Conservation (phyloP, 1,140 invertebrate species). For the Akabosia matsudoensis region DNA sequence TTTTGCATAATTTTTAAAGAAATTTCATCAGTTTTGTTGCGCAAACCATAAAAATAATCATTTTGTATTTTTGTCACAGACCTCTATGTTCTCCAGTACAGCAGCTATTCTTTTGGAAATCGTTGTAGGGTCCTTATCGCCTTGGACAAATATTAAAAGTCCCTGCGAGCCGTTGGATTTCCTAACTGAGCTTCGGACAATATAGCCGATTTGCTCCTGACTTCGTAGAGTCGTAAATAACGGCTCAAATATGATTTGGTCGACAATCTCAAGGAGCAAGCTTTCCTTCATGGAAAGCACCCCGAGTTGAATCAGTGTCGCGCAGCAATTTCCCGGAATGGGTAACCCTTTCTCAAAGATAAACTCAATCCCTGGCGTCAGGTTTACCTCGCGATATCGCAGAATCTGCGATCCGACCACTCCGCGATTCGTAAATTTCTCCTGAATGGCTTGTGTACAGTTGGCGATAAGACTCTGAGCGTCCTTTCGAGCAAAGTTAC, state of each 20-base stretch:
- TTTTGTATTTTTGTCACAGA: conserved; percentile 52
- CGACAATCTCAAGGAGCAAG: neutral
- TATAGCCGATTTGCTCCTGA: conserved; percentile 81
- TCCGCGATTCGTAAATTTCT: conserved; percentile 56
- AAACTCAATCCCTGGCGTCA: conserved; percentile 60
- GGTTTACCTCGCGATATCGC: conserved; percentile 75
- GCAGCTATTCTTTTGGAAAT: conserved; percentile 81
- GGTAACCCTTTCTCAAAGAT: neutral
- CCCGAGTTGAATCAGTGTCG: neutral
- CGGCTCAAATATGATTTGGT: conserved; percentile 15
- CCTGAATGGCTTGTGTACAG: too few relatives aligned
- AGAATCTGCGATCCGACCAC: conserved; percentile 75
- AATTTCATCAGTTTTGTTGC: too few relatives aligned
- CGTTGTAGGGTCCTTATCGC: conserved; percentile 73
- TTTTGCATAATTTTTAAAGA: conserved; percentile 3
- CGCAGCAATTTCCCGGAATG: neutral
- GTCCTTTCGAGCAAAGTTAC: conserved; percentile 62
- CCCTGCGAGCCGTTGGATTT: conserved; percentile 78
- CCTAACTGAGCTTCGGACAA: conserved; percentile 81
- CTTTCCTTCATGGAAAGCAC: neutral
- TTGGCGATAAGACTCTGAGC: neutral
- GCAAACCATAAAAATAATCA: too few relatives aligned
- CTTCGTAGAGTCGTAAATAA: neutral
- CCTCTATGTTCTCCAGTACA: conserved; percentile 73
- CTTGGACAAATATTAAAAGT: conserved; percentile 82